A percentile compares a stretch with the other conserved stretches of the same genome.
Conservation (phyloP, 2,113 vertebrate species). For the Pelodiscus sinensis region DNA sequence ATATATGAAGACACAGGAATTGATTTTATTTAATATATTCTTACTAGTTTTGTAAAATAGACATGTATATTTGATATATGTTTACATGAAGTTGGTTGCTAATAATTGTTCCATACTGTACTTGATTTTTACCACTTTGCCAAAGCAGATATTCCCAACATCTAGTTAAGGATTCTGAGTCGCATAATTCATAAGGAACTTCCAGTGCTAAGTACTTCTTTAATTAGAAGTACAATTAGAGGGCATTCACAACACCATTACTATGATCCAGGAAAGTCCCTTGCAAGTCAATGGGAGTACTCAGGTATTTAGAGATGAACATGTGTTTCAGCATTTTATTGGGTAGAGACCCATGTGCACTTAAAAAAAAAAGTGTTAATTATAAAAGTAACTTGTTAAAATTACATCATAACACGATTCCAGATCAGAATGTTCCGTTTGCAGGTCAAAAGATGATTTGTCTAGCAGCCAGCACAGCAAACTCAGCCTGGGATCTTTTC, state of each 20-base stretch:
- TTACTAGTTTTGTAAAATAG: not conserved
- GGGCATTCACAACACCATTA: not conserved
- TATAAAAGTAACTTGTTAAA: not conserved
- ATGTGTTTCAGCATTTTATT: fast-evolving
- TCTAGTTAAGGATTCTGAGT: not conserved
- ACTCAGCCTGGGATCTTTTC: not conserved
- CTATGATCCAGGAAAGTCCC: not conserved
- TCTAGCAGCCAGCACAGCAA: not conserved
- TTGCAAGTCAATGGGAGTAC: not conserved
- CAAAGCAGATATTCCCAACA: not conserved
- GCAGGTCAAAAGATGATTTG: not conserved
- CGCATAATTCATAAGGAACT: not conserved
- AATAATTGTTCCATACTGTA: not conserved
- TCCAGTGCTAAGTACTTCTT: not conserved
- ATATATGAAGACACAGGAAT: not conserved
- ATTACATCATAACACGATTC: not conserved
- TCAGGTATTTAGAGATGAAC: not conserved
- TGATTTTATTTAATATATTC: not conserved
- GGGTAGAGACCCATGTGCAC: not conserved
- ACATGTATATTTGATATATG: not conserved
- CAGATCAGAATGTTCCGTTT: not conserved
- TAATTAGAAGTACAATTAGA: not conserved
- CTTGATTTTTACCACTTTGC: not conserved
- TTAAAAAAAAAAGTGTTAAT: not conserved
- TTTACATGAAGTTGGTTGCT: not conserved